Evolutionary conservation across 2,797 vertebrate genomes (phyloP).

Genomic region (Sarcophilus harrisii): DNA sequence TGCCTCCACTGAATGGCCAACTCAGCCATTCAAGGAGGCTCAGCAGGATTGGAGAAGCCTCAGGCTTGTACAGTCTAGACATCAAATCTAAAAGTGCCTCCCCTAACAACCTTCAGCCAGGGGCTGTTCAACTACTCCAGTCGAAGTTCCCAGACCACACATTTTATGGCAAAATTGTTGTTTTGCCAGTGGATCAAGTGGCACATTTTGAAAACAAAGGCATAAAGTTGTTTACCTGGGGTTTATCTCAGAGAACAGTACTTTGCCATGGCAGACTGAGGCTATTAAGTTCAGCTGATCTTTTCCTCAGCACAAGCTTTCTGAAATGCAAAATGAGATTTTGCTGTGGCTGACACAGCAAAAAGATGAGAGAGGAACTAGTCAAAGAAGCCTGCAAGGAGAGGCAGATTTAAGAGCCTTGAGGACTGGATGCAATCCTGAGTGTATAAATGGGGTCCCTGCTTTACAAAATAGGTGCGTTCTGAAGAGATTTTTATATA

Average conservation of each 20-base stretch:
- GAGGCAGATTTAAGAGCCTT: background rate
- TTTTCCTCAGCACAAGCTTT: constrained; percentile 1
- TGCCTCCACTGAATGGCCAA: background rate
- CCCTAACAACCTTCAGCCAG: background rate
- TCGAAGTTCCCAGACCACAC: background rate
- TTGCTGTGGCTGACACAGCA: background rate
- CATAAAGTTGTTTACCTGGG: constrained; percentile 3
- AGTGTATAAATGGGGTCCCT: background rate
- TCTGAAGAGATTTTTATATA: background rate
- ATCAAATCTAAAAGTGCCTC: background rate
- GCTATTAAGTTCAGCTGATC: constrained; percentile 12
- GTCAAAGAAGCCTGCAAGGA: background rate
- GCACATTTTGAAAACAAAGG: constrained; percentile 4
- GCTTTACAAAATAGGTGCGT: background rate
- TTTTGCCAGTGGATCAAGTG: constrained; percentile 4
- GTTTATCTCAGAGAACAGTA: background rate
- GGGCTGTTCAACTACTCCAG: background rate
- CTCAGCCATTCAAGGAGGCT: background rate
- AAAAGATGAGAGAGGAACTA: constrained; percentile 1
- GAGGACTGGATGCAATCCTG: background rate
- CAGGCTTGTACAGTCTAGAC: background rate
- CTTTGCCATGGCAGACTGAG: background rate
- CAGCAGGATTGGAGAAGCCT: background rate
- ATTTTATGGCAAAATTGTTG: background rate
- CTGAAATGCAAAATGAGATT: constrained; percentile 8